These are phyloP conservation scores for Spodoptera exigua DNA, from an alignment of 2,888 invertebrate genomes.

Conservation along the genomic window DNA sequence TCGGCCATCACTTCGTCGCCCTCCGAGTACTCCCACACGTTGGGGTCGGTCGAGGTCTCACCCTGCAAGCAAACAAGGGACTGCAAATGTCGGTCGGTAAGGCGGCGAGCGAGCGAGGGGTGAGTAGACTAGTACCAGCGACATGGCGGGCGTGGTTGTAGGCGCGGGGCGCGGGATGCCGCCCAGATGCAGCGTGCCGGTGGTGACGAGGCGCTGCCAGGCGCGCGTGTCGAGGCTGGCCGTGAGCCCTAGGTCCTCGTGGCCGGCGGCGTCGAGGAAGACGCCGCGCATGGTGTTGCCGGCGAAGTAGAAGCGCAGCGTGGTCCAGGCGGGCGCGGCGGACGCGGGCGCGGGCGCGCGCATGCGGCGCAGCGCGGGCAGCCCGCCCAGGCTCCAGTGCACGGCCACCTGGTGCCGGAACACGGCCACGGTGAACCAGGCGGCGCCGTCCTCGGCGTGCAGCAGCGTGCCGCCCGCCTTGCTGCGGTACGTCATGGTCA, in stretches of 20 bases:
- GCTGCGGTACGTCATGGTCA: constrained; percentile 72
- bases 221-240: constrained; percentile 83
- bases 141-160: constrained; percentile 10
- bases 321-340: constrained; percentile 69
- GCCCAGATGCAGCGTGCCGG: constrained; percentile 82
- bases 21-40: constrained; percentile 76
- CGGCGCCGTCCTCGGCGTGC: constrained; percentile 87
- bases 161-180: constrained; percentile 57
- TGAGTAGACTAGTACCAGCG: too few relatives aligned
- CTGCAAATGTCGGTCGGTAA: not conserved
- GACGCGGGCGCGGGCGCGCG: constrained; percentile 72
- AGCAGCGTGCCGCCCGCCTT: constrained; percentile 94
- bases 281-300: constrained; percentile 60
- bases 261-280: constrained; percentile 84
- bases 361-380: constrained; percentile 69
- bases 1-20: constrained; percentile 78
- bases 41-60: constrained; percentile 76
- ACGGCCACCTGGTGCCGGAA: constrained; percentile 92
- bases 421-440: constrained; percentile 91
- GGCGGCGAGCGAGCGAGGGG: too few relatives aligned
- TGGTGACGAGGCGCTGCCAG: constrained; percentile 84
- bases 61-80: constrained; percentile 57
- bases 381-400: constrained; percentile 90
- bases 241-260: constrained; percentile 85
- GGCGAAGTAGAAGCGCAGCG: constrained; percentile 80